These are phyloP conservation scores for Atractosteus spatula DNA, from an alignment of 2,113 vertebrate genomes.

Conservation along the genomic window DNA sequence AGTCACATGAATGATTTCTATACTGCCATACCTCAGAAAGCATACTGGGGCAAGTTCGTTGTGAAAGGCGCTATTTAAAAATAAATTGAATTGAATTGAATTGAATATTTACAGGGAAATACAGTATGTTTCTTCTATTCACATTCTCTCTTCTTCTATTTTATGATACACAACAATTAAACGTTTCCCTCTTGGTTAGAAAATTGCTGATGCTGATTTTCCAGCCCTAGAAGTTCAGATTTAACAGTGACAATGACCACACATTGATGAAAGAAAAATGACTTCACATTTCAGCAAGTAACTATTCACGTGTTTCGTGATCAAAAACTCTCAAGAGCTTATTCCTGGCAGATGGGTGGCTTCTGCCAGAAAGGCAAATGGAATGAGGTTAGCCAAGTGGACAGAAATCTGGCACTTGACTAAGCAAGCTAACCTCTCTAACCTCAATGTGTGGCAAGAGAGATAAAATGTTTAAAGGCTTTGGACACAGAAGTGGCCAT, in stretches of 20 bases:
- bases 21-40: no score
- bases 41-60: no score
- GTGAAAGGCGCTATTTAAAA: no score
- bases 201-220: not conserved
- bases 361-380: not conserved
- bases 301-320: not conserved
- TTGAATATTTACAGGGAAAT: no score
- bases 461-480: not conserved
- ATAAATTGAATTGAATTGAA: no score
- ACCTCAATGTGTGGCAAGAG: not conserved
- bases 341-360: not conserved
- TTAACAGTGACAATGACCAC: slow-evolving; percentile 11
- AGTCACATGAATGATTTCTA: no score
- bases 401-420: not conserved
- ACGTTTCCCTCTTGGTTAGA: not conserved
- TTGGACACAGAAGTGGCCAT: not conserved
- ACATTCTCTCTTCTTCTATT: no score
- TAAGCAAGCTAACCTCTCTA: not conserved
- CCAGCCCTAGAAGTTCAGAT: not conserved
- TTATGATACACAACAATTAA: no score
- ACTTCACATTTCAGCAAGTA: not conserved
- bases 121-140: no score
- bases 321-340: not conserved
- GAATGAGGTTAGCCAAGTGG: not conserved
- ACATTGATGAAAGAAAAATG: not conserved